Evolutionary conservation across 2,113 vertebrate genomes (phyloP), one percentile per base, ranked within the genome.

Genomic region (Cheilinus undulatus): DNA sequence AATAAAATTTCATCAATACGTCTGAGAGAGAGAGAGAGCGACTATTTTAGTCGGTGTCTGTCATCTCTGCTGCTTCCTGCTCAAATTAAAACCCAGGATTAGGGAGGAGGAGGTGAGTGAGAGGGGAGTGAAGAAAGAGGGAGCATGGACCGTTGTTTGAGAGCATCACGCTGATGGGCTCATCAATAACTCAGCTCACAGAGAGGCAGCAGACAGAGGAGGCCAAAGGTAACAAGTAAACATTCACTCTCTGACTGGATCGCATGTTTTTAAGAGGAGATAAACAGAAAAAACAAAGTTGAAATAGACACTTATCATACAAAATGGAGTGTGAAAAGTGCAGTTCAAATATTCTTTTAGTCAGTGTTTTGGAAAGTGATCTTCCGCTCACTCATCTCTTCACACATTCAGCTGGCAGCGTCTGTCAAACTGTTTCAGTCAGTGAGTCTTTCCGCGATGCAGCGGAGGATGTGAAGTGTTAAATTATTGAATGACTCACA

Each of bases 151-250:
- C 15, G 30, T 20, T 8, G 7, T 65, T 70, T 60, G 62, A 78
- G 48, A 58, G 68, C 70, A 57, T 82, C 65, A 36, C 63, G 53
- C 26, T 74, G 76, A 84, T 56, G 43, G 60, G 11, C 64, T 86
- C 36, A 67, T 85, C 82, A 89, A 86, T 85, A 81, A 42, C 63
- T 66, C 30, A 22, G 60, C 58, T 38, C 56, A 64, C 45, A 36
- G 36, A 7, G 58, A 86, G 51, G 24, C 52, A 5, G 76, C 58
- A 45, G 73, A 19, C 42, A 34, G 66, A 76, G 76, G 73, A 76
- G 62, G 72, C 59, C 68, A 69, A 60, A 84, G 76, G 68, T 74
- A 20, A 48, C 64, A 46, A 45, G 28, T 42, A 26, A 28, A 49
- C 36, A 24, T 20, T 46, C 38, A 2, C 11, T 53, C 13, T 1